These are phyloP conservation scores for Pediacus dermestoides DNA, from an alignment of 2,888 invertebrate species.

Conservation along the genomic window DNA sequence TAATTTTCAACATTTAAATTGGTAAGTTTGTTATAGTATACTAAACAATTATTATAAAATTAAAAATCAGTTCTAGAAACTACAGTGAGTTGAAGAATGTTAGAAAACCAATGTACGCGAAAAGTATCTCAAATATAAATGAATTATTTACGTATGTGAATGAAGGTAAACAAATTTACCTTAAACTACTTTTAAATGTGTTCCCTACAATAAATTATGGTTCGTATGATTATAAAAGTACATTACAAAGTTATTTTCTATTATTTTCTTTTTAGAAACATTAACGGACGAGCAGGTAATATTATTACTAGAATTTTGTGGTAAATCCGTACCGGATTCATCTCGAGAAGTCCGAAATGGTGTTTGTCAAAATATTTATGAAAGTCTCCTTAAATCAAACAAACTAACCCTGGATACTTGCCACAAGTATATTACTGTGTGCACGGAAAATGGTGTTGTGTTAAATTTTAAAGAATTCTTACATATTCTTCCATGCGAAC, in stretches of 20 bases:
- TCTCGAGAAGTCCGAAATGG: constrained; percentile 49
- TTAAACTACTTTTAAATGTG: constrained; percentile 13
- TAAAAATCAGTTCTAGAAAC: too few species aligned
- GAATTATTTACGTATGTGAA: constrained; percentile 6
- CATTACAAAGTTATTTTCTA: constrained; percentile 1
- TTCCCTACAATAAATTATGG: constrained; percentile 14
- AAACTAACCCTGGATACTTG: constrained; percentile 53
- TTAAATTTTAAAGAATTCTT: constrained; percentile 52
- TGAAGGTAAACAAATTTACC: constrained; percentile 13
- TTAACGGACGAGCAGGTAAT: constrained; percentile 50
- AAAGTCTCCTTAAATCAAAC: constrained; percentile 50
- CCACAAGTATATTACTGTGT: constrained; percentile 56
- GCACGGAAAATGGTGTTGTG: constrained; percentile 56
- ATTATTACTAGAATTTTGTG: constrained; percentile 56
- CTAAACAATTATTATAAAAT: too few species aligned
- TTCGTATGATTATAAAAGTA: constrained; percentile 9
- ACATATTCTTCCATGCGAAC: constrained; percentile 50
- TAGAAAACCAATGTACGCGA: too few species aligned
- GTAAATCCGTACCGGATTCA: constrained; percentile 55
- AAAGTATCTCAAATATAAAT: constrained; percentile 4
- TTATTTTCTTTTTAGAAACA: constrained; percentile 29
- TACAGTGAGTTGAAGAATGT: too few species aligned
- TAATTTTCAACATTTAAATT: too few species aligned
- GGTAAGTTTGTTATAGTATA: too few species aligned
- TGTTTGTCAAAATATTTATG: constrained; percentile 57